These are phyloP conservation scores for Apostichopus japonicus DNA, from an alignment of 35 echinoderm and acorn worm species.

Conservation along the genomic window DNA sequence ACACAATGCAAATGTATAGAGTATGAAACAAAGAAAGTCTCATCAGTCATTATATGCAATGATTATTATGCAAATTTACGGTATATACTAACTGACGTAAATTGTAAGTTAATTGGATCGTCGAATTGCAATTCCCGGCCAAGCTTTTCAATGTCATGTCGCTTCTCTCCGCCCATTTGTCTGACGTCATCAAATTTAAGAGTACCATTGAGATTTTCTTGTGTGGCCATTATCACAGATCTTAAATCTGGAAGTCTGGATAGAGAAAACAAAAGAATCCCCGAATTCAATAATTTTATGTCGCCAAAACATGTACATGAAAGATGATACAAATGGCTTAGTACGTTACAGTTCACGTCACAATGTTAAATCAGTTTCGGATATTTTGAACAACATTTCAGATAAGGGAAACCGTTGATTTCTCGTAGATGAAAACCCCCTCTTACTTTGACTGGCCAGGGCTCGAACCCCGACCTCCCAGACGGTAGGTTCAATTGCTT, in stretches of 20 bases:
- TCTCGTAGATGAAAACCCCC: neutral
- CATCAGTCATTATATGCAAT: too few relatives aligned
- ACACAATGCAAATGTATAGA: too few relatives aligned
- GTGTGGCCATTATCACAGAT: neutral
- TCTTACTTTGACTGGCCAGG: neutral
- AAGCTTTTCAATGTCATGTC: constrained; percentile 28
- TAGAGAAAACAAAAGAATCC: neutral
- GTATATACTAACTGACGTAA: constrained; percentile 23
- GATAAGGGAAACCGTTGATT: too few relatives aligned
- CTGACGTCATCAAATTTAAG: constrained; percentile 29
- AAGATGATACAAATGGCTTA: neutral
- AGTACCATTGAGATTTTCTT: neutral
- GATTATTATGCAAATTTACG: too few relatives aligned
- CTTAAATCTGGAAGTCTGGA: constrained; percentile 25
- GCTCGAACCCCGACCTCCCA: neutral
- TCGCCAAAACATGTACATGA: neutral
- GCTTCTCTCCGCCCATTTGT: constrained; percentile 15
- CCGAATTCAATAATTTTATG: neutral
- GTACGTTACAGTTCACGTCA: neutral
- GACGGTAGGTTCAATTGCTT: neutral
- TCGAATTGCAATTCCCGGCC: constrained; percentile 15
- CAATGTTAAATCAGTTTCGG: neutral
- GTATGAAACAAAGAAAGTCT: too few relatives aligned
- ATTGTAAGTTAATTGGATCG: constrained; percentile 6
- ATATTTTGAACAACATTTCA: neutral